phyloP scores from a whole-genome alignment of 2,797 vertebrate species.

The Etheostoma perlongum region DNA sequence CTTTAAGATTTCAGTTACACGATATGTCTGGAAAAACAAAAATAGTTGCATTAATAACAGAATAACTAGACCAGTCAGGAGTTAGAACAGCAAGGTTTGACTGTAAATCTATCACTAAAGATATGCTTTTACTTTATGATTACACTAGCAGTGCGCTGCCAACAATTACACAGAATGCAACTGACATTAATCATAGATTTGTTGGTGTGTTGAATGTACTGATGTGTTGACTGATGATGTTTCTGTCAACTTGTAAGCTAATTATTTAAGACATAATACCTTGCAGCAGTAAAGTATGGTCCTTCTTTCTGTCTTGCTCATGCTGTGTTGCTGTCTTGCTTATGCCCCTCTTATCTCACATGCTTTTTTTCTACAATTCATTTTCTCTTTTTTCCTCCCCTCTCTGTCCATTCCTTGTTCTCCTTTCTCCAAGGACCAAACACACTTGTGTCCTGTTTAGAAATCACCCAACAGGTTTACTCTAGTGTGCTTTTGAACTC shows the following conservation, averaged over 20 bases:
- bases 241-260: too few species aligned
- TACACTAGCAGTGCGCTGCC: too few species aligned
- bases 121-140: too few species aligned
- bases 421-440: slow-evolving; percentile 22
- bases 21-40: neutral
- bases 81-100: neutral
- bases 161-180: too few species aligned
- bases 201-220: neutral
- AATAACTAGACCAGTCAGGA: neutral
- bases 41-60: neutral
- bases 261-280: neutral
- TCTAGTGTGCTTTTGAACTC: slow-evolving; percentile 45
- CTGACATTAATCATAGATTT: neutral
- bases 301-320: neutral
- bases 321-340: neutral
- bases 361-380: neutral
- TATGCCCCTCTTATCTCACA: neutral
- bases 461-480: slow-evolving; percentile 33
- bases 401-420: slow-evolving; percentile 5
- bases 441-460: slow-evolving; percentile 24
- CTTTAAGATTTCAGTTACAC: neutral
- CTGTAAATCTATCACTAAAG: too few species aligned
- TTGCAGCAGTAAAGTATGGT: neutral
- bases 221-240: neutral
- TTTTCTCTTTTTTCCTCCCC: neutral